Evolutionary conservation across 2,888 invertebrate genomes (phyloP).

Genomic region (Drosophila histrio): DNA sequence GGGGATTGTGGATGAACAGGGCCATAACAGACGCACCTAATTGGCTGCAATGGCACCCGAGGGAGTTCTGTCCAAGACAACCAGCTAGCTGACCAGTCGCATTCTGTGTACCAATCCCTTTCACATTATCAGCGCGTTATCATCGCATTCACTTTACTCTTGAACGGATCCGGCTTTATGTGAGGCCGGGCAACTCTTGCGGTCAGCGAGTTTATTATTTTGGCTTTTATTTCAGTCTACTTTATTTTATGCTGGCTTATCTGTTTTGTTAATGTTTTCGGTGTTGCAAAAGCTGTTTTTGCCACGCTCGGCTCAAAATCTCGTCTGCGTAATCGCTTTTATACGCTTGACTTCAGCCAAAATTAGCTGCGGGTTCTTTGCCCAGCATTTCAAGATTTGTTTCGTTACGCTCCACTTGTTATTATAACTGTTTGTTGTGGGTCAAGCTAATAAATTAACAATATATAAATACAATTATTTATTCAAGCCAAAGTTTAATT

Average conservation of each 20-base stretch:
- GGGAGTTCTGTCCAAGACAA: conserved; percentile 65
- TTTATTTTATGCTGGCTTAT: conserved; percentile 72
- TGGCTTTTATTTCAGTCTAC: conserved; percentile 58
- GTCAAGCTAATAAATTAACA: conserved; percentile 36
- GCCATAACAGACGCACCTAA: conserved; percentile 79
- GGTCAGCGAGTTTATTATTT: conserved; percentile 82
- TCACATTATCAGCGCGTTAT: conserved; percentile 74
- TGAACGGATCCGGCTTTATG: conserved; percentile 29
- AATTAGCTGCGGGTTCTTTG: conserved; percentile 73
- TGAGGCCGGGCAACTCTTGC: conserved; percentile 32
- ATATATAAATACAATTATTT: conserved; percentile 25
- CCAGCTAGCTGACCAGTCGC: conserved; percentile 41
- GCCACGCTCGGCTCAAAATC: conserved; percentile 47
- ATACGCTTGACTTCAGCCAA: conserved; percentile 81
- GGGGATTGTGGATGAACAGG: background rate
- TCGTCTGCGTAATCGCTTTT: conserved; percentile 81
- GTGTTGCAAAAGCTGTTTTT: conserved; percentile 58
- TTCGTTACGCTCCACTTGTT: conserved; percentile 17
- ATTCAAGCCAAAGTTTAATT: background rate
- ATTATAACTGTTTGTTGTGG: conserved; percentile 7
- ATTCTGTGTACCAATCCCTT: conserved; percentile 36
- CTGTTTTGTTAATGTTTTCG: conserved; percentile 32
- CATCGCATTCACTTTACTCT: conserved; percentile 72
- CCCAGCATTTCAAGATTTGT: conserved; percentile 34
- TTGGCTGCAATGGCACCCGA: conserved; percentile 84